phyloP scores from a whole-genome alignment of 64 coral and sea anemone species.

The Stichodactyla mertensii region DNA sequence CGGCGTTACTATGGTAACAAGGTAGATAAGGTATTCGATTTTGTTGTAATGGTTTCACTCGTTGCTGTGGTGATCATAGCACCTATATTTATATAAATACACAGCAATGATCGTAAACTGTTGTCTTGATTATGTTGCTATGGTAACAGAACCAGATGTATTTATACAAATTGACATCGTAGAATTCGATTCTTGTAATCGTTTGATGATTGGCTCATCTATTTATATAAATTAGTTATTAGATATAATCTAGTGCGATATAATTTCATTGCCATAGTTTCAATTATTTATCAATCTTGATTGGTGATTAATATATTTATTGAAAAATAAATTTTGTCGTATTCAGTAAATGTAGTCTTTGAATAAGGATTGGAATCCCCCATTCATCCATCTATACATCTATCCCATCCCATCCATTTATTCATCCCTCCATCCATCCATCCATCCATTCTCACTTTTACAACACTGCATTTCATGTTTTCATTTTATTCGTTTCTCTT shows the following conservation, averaged over 20 bases:
- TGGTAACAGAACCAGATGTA: too few relatives aligned
- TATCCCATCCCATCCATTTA: too few relatives aligned
- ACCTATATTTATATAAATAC: neutral
- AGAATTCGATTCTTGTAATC: neutral
- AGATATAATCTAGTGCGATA: neutral
- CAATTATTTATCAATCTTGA: slow-evolving; percentile 1
- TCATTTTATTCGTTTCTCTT: too few relatives aligned
- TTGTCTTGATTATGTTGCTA: too few relatives aligned
- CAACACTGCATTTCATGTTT: too few relatives aligned
- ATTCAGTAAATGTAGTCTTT: neutral
- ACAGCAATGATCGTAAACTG: too few relatives aligned
- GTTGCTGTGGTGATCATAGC: neutral
- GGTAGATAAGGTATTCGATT: neutral
- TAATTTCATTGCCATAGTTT: neutral
- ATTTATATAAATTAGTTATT: neutral
- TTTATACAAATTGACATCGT: neutral
- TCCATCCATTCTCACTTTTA: too few relatives aligned
- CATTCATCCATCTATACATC: too few relatives aligned
- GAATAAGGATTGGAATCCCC: too few relatives aligned
- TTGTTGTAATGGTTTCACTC: neutral
- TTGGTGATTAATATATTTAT: slow-evolving; percentile 2
- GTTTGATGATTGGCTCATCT: neutral
- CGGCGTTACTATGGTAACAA: neutral
- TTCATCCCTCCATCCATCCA: too few relatives aligned
- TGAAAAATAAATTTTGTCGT: neutral